Base-by-base conservation (phyloP, 2,888 invertebrate genomes). In the Troides oblongomaculatus region DNA sequence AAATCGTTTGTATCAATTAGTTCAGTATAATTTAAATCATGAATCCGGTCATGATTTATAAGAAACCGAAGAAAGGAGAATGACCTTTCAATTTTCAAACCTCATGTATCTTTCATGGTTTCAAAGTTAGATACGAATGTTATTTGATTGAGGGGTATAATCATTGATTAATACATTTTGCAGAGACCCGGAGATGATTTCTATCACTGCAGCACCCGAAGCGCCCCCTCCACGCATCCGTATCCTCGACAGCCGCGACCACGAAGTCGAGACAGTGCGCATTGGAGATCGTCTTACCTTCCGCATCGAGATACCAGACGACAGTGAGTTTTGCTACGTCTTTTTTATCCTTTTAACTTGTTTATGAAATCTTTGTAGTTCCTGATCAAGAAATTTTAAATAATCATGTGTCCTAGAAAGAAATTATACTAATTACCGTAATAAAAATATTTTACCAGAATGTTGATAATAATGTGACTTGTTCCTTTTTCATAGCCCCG, bases 261-360 rank as follows among this genome's bases (percentile, higher is more conserved):
- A 97, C 70, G 98, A 98, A 88, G 98, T 98, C 73, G 98, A 98
- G 87, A 98, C 98, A 66, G 98, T 98, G 43, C 95, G 98, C 77
- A 98, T 98, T 80, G 98, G 98, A 81, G 98, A 98, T 93, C 96
- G 97, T 77, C 96, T 98, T 76, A 98, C 97, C 69, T 98, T 98
- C 95, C 96, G 97, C 84, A 98, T 98, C 90, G 98, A 98, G 92
- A 98, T 98, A 75, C 98, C 98, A 23, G 97, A 98, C 94, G 97
- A 98, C 90, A 98, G 98, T 98, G 92, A 95, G 97, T 77, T 71
- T 66, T 63, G 25, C n/a, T 50, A 50, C 17, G n/a, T 8, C 6
- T 53, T 2, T 50, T 50, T 50, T 43, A 8, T 12, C 10, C 12
- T 12, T 43, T 43, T 43, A 43, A 43, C 43, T 12, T 43, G 14